phyloP scores from a whole-genome alignment of 2,888 invertebrate genomes.

The Julus scandinavius region DNA sequence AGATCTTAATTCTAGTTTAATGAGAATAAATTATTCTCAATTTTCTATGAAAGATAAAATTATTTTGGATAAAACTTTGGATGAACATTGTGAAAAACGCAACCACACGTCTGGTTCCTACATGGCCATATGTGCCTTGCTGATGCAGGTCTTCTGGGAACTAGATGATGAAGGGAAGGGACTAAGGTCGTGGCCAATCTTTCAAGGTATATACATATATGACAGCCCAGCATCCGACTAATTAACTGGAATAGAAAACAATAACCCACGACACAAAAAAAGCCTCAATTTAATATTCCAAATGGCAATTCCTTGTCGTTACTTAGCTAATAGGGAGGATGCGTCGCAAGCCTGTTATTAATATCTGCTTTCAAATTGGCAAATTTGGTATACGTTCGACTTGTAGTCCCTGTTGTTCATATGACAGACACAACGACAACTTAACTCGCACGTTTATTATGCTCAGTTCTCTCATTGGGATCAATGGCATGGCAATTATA shows the following conservation, averaged over 20 bases:
- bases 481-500: conserved; percentile 33
- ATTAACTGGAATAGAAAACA: background rate
- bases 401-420: background rate
- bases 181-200: conserved; percentile 20
- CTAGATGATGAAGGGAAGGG: background rate
- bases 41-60: too few species aligned
- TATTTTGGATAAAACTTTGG: too few species aligned
- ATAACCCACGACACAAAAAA: background rate
- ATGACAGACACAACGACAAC: conserved; percentile 27
- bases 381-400: background rate
- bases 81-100: too few species aligned
- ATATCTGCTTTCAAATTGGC: conserved; percentile 21
- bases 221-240: background rate
- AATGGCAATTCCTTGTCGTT: conserved; percentile 14
- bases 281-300: background rate
- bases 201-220: background rate
- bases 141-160: too few species aligned
- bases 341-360: background rate
- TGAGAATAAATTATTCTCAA: too few species aligned
- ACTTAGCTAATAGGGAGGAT: conserved; percentile 24
- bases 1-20: too few species aligned
- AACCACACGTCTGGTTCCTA: too few species aligned
- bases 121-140: too few species aligned
- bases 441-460: conserved; percentile 16
- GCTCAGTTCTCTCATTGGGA: conserved; percentile 20